Percentiles rank a stretch among this genome's conserved stretches.
These are phyloP conservation scores for Actinernus sp. DNA, from an alignment of 92 coral and sea anemone species.

Conservation along the genomic window DNA sequence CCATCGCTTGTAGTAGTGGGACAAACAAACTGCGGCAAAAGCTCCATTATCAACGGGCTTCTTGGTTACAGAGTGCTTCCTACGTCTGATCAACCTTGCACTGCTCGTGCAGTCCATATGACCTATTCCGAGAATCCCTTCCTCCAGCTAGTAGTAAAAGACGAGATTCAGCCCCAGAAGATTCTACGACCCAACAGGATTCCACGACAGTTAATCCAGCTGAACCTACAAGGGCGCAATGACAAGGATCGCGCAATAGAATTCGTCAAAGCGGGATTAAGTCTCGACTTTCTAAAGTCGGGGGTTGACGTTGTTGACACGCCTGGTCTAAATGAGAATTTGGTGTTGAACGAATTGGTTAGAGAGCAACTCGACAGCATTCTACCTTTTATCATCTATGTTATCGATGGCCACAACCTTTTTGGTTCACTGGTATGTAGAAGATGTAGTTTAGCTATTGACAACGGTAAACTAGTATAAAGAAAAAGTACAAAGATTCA, in stretches of 20 bases:
- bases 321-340: slow-evolving; percentile 68
- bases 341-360: slow-evolving; percentile 64
- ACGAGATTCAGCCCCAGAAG: slow-evolving; percentile 18
- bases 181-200: slow-evolving; percentile 28
- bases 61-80: slow-evolving; percentile 53
- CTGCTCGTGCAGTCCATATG: slow-evolving; percentile 69
- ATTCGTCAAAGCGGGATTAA: slow-evolving; percentile 48
- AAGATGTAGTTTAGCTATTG: too few relatives aligned
- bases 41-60: slow-evolving; percentile 75
- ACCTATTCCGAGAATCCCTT: slow-evolving; percentile 53
- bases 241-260: slow-evolving; percentile 52
- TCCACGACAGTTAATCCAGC: slow-evolving; percentile 63
- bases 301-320: slow-evolving; percentile 73
- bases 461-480: too few relatives aligned
- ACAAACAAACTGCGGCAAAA: slow-evolving; percentile 79
- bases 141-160: slow-evolving; percentile 21
- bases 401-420: slow-evolving; percentile 71
- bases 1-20: slow-evolving; percentile 80
- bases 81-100: slow-evolving; percentile 75
- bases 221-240: slow-evolving; percentile 45
- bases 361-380: slow-evolving; percentile 51
- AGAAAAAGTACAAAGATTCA: too few relatives aligned
- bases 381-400: slow-evolving; percentile 66
- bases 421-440: slow-evolving; percentile 61
- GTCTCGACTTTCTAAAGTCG: slow-evolving; percentile 58